Evolutionary conservation across 2,113 vertebrate species (phyloP), one percentile per base, ranked within the genome.

Genomic region (Parus major): DNA sequence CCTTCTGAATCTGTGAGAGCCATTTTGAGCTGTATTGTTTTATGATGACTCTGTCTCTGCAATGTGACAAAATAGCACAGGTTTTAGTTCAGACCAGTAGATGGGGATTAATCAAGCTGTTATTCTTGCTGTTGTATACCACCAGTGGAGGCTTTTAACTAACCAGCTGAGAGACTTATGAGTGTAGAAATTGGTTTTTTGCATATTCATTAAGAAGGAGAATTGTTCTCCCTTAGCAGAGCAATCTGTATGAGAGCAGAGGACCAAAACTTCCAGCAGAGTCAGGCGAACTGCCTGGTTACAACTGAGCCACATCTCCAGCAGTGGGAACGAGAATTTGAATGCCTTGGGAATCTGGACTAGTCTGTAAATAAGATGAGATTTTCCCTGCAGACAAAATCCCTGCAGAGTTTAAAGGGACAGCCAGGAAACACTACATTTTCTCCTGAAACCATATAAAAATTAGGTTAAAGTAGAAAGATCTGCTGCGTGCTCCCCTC

Each of bases 61-160:
- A 55, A 27, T 36, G 71, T 94, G 59, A 94, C 90, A 94, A 92
- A 88, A 88, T 47, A 46, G 47, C 56, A 80, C 0, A 3, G 35
- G 4, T 90, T 90, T 88, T 57, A 57, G 52, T 68, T 92, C 53
- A 84, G 56, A 86, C 41, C 31, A 50, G 88, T 82, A 82, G 83
- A 95, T 64, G n/a, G 77, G 93, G 89, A 95, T 93, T 95, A 84
- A 94, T 92, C 94, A 93, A 93, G 72, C 59, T 93, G 59, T 89
- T 93, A 46, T 71, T 90, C 60, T 96, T 78, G 60, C 25, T 87
- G 61, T 72, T 93, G 24, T 46, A 65, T 71, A 63, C 63, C 75
- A 59, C 75, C 66, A 91, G 60, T 80, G 50, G 70, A 95, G 92
- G 55, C 71, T 95, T 94, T 94, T 91, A 85, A 92, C 85, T 85